Conservation (phyloP, 2,888 invertebrate genomes). For the Apeira syringaria region DNA sequence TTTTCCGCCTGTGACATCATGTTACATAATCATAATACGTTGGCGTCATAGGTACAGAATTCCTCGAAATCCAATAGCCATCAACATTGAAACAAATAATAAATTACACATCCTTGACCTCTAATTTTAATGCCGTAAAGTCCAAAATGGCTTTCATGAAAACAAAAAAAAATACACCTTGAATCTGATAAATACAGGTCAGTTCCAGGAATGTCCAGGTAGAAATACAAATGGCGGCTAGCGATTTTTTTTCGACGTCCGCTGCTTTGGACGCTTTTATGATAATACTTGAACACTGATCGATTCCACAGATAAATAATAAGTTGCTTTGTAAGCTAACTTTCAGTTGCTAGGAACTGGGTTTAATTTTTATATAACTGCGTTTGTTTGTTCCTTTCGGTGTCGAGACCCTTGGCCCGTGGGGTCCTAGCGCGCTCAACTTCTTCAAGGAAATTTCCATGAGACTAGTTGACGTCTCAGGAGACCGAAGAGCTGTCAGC, state of each 20-base stretch:
- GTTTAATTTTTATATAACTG: too few relatives aligned
- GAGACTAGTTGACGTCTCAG: too few relatives aligned
- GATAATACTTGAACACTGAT: too few relatives aligned
- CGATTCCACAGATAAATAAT: too few relatives aligned
- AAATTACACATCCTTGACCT: background rate
- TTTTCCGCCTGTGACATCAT: constrained; percentile 5
- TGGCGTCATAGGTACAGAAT: constrained; percentile 10
- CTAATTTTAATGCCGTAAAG: background rate
- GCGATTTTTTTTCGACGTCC: constrained; percentile 19
- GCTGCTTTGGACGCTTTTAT: constrained; percentile 5
- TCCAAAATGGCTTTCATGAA: background rate
- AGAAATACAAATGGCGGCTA: constrained; percentile 18
- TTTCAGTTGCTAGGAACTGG: too few relatives aligned
- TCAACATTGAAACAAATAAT: background rate
- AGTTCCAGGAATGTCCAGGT: constrained; percentile 30
- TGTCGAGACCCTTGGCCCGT: too few relatives aligned
- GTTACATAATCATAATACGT: too few relatives aligned
- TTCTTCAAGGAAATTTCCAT: too few relatives aligned
- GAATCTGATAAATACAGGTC: constrained; percentile 24
- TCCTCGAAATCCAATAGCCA: constrained; percentile 10
- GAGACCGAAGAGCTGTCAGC: too few relatives aligned
- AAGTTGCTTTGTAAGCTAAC: too few relatives aligned
- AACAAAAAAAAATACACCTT: background rate
- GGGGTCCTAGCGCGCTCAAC: too few relatives aligned
- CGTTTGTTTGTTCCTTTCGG: too few relatives aligned